Base-by-base conservation (phyloP, 2,113 vertebrate species). In the Petaurus breviceps region DNA sequence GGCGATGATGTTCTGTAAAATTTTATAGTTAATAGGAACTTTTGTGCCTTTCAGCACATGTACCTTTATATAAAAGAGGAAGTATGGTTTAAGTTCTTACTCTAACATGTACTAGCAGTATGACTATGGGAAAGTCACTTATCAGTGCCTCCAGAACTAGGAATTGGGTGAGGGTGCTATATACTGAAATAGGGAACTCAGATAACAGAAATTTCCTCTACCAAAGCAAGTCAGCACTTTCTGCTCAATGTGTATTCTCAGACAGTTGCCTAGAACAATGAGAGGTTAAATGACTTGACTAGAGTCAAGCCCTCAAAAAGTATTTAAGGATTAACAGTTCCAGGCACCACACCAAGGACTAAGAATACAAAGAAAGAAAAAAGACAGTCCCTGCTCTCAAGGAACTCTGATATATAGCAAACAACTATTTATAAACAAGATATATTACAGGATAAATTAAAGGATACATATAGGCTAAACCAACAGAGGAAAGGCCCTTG, bases 21-120 rank as follows among this genome's bases (percentile, higher is more conserved):
- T 90, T 95, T 96, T 94, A 90, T 37, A 94, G 94, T 51, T 84
- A 94, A 93, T 50, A 51, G 55, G 89, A 96, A 93, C 68, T 84
- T 43, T 23, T 23, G 6, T 23, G n/a, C n/a, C 43, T 84, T 2
- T 43, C n/a, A 43, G 37, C 16, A 84, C 19, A 2, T 43, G 28
- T 90, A 47, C 47, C 47, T 90, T 90, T 50, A 7, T 50, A 50
- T 31, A 31, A 28, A 47, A 50, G 49, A 90, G 46, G 49, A 28
- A 90, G 90, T 8, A 43, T 84, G 28, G 31, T 68, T 68, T n/a
- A 77, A 77, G 14, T 77, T 77, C 14, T n/a, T 37, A 77, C 1
- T 23, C 68, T 84, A 43, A 84, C 19, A 23, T 23, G 2, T 23
- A 84, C n/a, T 22, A 22, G 68, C 1, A 84, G 19, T 22, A n/a